phyloP scores from a whole-genome alignment of 1,140 invertebrate species.

The Mylabris phalerata region DNA sequence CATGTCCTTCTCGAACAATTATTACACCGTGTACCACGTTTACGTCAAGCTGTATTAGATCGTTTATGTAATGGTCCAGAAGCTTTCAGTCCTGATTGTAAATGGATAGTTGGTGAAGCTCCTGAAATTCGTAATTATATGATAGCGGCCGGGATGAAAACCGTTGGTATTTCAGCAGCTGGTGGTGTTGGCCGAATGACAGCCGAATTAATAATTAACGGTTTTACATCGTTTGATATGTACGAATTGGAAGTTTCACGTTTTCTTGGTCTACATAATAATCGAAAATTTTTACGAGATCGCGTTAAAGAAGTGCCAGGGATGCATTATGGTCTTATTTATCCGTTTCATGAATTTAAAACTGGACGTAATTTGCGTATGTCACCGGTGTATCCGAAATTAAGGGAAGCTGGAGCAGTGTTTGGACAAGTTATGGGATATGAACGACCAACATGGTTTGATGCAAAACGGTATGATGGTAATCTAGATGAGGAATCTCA shows the following conservation, averaged over 20 bases:
- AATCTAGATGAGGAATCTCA: conserved; percentile 31
- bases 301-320: conserved; percentile 91
- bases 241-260: conserved; percentile 88
- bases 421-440: conserved; percentile 99
- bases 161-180: conserved; percentile 84
- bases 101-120: conserved; percentile 87
- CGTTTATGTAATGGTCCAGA: conserved; percentile 82
- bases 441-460: conserved; percentile 92
- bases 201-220: conserved; percentile 83
- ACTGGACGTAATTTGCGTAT: conserved; percentile 87
- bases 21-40: conserved; percentile 71
- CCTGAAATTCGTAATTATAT: conserved; percentile 93
- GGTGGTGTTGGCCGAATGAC: conserved; percentile 89
- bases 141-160: conserved; percentile 94
- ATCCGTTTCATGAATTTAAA: conserved; percentile 79
- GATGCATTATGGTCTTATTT: conserved; percentile 73
- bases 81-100: conserved; percentile 89
- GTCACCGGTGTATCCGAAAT: conserved; percentile 91
- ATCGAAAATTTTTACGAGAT: conserved; percentile 87
- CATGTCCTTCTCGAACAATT: conserved; percentile 80
- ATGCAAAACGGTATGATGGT: conserved; percentile 51
- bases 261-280: conserved; percentile 93
- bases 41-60: conserved; percentile 66
- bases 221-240: conserved; percentile 74
- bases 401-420: conserved; percentile 87